phyloP scores from a whole-genome alignment of 2,797 vertebrate genomes.

The Serranus cabrilla region DNA sequence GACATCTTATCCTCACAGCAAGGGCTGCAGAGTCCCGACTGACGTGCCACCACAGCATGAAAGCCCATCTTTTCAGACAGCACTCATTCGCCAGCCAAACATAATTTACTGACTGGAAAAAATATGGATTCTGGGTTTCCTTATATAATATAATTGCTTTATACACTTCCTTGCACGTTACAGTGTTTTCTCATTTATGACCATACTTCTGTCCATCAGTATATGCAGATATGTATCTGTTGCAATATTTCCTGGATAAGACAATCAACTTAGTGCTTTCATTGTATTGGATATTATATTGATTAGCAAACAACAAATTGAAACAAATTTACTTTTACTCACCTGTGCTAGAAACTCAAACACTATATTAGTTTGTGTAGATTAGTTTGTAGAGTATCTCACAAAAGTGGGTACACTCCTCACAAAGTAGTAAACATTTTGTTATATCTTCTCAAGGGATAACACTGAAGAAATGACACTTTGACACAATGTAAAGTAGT shows the following conservation, averaged over 20 bases:
- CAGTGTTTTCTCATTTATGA: slow-evolving; percentile 5
- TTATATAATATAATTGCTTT: neutral
- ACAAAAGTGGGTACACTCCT: no score
- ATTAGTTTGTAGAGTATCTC: no score
- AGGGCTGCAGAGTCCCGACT: slow-evolving; percentile 34
- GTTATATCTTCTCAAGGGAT: no score
- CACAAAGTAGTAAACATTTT: no score
- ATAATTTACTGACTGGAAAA: neutral
- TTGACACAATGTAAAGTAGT: no score
- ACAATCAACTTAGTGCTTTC: neutral
- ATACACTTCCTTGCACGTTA: neutral
- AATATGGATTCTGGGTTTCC: neutral
- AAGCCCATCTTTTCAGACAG: slow-evolving; percentile 24
- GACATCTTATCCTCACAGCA: slow-evolving; percentile 45
- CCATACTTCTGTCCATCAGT: neutral
- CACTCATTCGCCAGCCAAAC: neutral
- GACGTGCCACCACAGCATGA: slow-evolving; percentile 1
- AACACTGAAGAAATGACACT: no score
- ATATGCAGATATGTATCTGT: neutral
- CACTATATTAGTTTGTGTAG: no score
- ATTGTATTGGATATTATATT: neutral
- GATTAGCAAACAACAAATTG: neutral
- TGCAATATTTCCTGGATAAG: neutral
- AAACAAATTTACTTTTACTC: neutral
- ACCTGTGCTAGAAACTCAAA: neutral